Evolutionary conservation across 2,113 vertebrate species (phyloP).

Genomic region (Platycercus adscitus): DNA sequence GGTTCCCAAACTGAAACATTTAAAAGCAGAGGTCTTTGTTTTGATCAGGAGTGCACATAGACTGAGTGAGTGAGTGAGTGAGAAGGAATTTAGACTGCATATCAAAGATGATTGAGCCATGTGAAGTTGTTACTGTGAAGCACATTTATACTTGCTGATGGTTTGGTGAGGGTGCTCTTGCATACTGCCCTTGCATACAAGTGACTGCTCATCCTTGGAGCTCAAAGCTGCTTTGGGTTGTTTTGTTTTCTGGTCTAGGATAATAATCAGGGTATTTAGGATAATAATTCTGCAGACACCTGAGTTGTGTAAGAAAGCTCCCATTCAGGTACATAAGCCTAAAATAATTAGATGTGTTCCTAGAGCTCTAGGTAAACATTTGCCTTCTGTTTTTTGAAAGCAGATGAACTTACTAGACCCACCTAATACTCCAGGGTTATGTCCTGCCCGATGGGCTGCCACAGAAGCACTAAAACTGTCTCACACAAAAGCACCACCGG

Average conservation of each 20-base stretch:
- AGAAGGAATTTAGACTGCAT: background rate
- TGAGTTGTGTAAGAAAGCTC: background rate
- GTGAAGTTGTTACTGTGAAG: background rate
- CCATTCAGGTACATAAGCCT: background rate
- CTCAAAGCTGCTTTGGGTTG: background rate
- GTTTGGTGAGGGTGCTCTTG: background rate
- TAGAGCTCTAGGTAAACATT: background rate
- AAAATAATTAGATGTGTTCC: background rate
- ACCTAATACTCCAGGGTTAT: background rate
- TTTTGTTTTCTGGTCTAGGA: background rate
- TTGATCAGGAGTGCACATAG: background rate
- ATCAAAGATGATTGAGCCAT: background rate
- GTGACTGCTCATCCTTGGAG: background rate
- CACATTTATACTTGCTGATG: background rate
- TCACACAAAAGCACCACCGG: conserved; percentile 41
- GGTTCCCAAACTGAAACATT: background rate
- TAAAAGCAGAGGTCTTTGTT: background rate
- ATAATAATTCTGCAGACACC: background rate
- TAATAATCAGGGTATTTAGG: background rate
- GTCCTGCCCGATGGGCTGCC: conserved; percentile 26
- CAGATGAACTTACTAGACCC: background rate
- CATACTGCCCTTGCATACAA: background rate
- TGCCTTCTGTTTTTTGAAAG: background rate
- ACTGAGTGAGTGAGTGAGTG: background rate
- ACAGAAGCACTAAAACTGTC: background rate